phyloP scores from a whole-genome alignment of 1,140 invertebrate species.

The Nautilus pompilius region DNA sequence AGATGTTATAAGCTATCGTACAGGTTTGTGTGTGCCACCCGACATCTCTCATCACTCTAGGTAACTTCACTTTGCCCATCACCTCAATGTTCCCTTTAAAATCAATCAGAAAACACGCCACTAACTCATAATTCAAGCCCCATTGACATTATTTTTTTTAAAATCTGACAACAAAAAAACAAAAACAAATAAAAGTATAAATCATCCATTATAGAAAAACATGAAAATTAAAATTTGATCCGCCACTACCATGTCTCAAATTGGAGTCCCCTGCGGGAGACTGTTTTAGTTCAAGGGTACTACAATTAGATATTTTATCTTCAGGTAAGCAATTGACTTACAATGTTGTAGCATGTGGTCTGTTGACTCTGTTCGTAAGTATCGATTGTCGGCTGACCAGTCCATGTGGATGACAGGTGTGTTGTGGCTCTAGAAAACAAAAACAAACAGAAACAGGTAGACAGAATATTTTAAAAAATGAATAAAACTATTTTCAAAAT shows the following conservation, averaged over 20 bases:
- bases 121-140: not conserved
- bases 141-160: not conserved
- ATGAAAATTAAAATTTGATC: not conserved
- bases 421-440: conserved; percentile 67
- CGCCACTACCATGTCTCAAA: not conserved
- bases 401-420: conserved; percentile 87
- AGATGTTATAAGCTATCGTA: conserved; percentile 69
- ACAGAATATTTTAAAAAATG: too few species aligned
- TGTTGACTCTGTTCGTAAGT: conserved; percentile 80
- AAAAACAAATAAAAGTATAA: not conserved
- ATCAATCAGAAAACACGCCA: not conserved
- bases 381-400: conserved; percentile 80
- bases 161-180: not conserved
- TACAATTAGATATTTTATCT: not conserved
- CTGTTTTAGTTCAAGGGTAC: not conserved
- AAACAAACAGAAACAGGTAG: too few species aligned
- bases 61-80: conserved; percentile 65
- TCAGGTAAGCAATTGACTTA: conserved; percentile 10
- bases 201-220: not conserved
- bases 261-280: not conserved
- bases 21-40: conserved; percentile 78
- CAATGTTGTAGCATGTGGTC: conserved; percentile 86
- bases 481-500: too few species aligned
- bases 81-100: conserved; percentile 34
- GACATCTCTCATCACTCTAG: conserved; percentile 71